These are phyloP conservation scores for Gymnogyps californianus DNA, from an alignment of 2,113 vertebrate species.

Conservation along the genomic window DNA sequence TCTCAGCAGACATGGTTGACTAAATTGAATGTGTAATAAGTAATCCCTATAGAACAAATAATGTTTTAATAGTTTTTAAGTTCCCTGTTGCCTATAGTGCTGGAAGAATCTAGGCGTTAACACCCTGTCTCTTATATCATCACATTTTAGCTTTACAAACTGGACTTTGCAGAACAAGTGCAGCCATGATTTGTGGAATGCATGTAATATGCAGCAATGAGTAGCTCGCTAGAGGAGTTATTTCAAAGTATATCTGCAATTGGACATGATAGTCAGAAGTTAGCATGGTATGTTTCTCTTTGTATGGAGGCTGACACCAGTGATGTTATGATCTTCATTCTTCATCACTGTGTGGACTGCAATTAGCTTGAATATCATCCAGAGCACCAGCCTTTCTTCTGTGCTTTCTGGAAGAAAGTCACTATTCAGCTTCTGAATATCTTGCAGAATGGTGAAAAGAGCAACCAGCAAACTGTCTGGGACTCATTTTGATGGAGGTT, in stretches of 20 bases:
- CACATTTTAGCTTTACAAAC: constrained; percentile 35
- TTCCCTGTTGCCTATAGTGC: constrained; percentile 58
- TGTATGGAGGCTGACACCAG: background rate
- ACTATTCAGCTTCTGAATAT: background rate
- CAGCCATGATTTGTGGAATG: constrained; percentile 1
- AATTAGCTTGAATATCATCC: background rate
- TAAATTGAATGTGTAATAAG: constrained; percentile 76
- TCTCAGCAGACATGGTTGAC: constrained; percentile 75
- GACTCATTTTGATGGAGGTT: constrained; percentile 26
- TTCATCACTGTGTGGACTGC: background rate
- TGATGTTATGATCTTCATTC: background rate
- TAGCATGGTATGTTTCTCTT: background rate
- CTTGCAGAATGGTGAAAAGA: background rate
- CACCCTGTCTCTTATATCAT: constrained; percentile 23
- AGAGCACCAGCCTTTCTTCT: background rate
- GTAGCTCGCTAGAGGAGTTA: constrained; percentile 2
- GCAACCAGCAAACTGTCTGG: constrained; percentile 31
- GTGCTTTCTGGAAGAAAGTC: background rate
- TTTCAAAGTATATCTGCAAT: background rate
- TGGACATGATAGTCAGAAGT: background rate
- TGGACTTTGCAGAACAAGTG: constrained; percentile 29
- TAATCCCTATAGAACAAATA: constrained; percentile 74
- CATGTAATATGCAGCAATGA: background rate
- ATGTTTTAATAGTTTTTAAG: constrained; percentile 70
- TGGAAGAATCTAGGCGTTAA: constrained; percentile 53